Evolutionary conservation across 2,888 invertebrate genomes (phyloP).

Genomic region (Orthosia incerta): DNA sequence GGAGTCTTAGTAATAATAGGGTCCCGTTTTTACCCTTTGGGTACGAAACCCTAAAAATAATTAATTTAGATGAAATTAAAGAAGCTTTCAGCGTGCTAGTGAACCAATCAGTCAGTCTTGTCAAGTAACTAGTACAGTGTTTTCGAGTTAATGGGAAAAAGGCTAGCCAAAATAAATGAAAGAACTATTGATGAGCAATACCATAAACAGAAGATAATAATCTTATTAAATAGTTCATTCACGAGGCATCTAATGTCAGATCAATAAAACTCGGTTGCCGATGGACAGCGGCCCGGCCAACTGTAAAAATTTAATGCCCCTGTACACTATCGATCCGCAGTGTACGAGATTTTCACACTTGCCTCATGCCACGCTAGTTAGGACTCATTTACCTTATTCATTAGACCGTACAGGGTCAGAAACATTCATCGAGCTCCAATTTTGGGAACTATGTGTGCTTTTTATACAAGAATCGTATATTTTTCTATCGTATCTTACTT

Average conservation of each 20-base stretch:
- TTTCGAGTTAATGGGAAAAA: too few relatives aligned
- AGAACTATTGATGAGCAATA: background rate
- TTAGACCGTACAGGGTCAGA: conserved; percentile 15
- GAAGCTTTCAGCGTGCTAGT: background rate
- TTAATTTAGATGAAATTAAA: too few relatives aligned
- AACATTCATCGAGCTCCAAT: background rate
- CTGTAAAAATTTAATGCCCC: conserved; percentile 82
- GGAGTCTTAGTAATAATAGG: too few relatives aligned
- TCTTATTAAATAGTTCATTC: conserved; percentile 53
- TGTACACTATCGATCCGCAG: conserved; percentile 75
- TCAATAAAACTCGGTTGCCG: conserved; percentile 74
- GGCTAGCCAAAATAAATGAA: background rate
- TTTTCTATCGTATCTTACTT: background rate
- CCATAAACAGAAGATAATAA: conserved; percentile 9
- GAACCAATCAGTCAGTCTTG: too few relatives aligned
- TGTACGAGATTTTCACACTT: conserved; percentile 63
- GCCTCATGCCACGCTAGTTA: conserved; percentile 40
- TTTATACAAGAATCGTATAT: background rate
- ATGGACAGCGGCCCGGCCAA: conserved; percentile 71
- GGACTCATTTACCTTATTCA: conserved; percentile 32
- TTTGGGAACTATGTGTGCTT: background rate
- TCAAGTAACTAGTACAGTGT: too few relatives aligned
- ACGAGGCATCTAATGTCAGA: conserved; percentile 70
- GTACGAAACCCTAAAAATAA: too few relatives aligned
- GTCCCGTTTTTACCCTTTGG: too few relatives aligned